Percentiles rank a stretch among this genome's conserved stretches.
Evolutionary conservation across 2,888 invertebrate species (phyloP).

Genomic region (Hyalella azteca): DNA sequence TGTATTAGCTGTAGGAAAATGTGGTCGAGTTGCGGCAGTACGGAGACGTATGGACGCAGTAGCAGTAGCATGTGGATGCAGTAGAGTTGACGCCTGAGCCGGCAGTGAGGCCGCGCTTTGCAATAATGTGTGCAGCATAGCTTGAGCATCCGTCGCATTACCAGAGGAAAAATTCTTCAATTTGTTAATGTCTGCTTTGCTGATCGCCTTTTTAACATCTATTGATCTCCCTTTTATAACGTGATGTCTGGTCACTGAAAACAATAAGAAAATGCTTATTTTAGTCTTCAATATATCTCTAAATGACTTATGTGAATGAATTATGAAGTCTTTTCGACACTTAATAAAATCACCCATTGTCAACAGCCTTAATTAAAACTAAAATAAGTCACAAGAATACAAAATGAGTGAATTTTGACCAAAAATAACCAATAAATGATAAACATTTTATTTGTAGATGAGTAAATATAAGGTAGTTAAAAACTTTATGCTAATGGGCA

Average conservation of each 20-base stretch:
- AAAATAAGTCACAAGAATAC: too few relatives aligned
- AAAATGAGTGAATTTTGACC: too few relatives aligned
- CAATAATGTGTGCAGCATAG: background rate
- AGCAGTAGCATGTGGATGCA: background rate
- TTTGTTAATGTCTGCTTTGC: conserved; percentile 56
- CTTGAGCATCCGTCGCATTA: conserved; percentile 42
- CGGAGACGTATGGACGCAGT: background rate
- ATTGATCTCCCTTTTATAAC: conserved; percentile 63
- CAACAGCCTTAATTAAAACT: too few relatives aligned
- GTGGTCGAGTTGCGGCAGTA: background rate
- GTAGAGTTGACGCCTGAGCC: background rate
- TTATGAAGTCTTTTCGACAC: too few relatives aligned
- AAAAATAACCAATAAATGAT: too few relatives aligned
- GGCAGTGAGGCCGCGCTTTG: background rate
- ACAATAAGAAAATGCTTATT: background rate
- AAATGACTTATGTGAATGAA: too few relatives aligned
- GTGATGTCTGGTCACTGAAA: conserved; percentile 61
- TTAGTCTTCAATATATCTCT: too few relatives aligned
- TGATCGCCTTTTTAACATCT: conserved; percentile 65
- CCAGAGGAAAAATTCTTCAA: conserved; percentile 50
- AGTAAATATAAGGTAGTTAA: too few relatives aligned
- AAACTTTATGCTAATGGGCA: too few relatives aligned
- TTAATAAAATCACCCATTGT: too few relatives aligned
- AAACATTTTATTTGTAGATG: too few relatives aligned
- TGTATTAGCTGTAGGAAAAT: background rate